Base-by-base conservation (phyloP, 2,888 invertebrate species). In the Papilio demoleus region DNA sequence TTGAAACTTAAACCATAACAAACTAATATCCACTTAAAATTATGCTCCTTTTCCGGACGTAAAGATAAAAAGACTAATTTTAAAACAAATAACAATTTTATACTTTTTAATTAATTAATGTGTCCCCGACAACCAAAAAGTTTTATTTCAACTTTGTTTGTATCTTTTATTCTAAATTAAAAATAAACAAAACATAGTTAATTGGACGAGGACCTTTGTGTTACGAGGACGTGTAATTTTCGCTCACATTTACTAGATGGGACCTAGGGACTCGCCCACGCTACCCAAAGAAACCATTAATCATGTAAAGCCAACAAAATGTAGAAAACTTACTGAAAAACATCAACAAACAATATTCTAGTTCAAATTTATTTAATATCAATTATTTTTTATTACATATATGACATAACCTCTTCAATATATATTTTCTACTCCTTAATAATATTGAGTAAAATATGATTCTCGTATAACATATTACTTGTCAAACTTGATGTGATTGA, bases 111-210 rank as follows among this genome's bases (percentile, higher is more conserved):
- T 12, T n/a, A 38, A 38, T 17, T n/a, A 17, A 17, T 4, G 4
- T 6, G 8, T 17, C 8, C 6, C 11, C 42, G 5, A 42, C 42
- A 42, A 42, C 17, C 17, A 24, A 50, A 22, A 24, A 14, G 1
- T 24, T 47, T 50, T 12, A 22, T 50, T 50, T 11, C 4, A 24
- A 14, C 24, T 50, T 50, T 24, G 24, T 50, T 50, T 14, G 22
- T 50, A 22, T 50, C 22, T 50, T 53, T 53, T 27, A 14, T 50
- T 2, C n/a, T 24, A 24, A 24, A 19, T 4, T 9, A 2, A 50
- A 50, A 50, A 24, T 50, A 50, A 50, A 50, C 14, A 50, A 14
- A n/a, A 27, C 14, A 50, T 50, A 50, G 47, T 50, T 24, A 50
- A 24, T 50, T 50, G 50, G 47, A 24, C 24, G 22, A 50, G 50